Evolutionary conservation across 2,113 vertebrate species (phyloP), one percentile per base, ranked within the genome.

Genomic region (Platysternon megacephalum): DNA sequence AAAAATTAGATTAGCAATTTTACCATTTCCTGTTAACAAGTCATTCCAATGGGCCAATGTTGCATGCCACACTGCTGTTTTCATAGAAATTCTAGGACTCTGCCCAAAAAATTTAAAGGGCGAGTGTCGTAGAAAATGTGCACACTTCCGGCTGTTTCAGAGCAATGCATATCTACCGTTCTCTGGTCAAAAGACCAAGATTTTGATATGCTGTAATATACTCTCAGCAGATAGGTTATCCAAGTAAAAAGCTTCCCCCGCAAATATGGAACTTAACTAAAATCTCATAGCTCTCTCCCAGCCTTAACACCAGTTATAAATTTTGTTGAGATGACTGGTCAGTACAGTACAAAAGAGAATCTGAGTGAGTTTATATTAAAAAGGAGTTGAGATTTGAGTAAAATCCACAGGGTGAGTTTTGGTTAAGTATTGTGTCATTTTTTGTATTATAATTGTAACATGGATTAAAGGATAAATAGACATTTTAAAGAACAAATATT

Each of bases 1-100:
- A 91, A 96, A 96, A 85, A 89, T 94, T 96, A 84, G 90, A 90
- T 58, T 52, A 90, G 2, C n/a, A 86, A 5, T 19, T 91, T 84
- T 61, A 58, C 42, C 35, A 53, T 94, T 96, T 92, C 78, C 76
- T 89, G 35, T 86, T 58, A 61, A 87, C 10, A 96, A 82, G 85
- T 80, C 35, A 65, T 93, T 92, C n/a, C 21, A 6, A 6, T 90
- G 78, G 95, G 84, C 49, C 12, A 22, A 84, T 91, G 11, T n/a
- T 86, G 22, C 49, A 46, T 52, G 49, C 39, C 83, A 82, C 8
- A 49, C 79, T 84, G 44, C 6, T 17, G 5, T 84, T 51, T 76
- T 87, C 72, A 61, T 1, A 3, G 35, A 89, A 85, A 79, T 85
- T 49, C 52, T 80, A 42, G 28, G 76, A 79, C 46, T 11, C 80